Conservation (phyloP, 2,113 vertebrate species). For the Myiagra hebetior region DNA sequence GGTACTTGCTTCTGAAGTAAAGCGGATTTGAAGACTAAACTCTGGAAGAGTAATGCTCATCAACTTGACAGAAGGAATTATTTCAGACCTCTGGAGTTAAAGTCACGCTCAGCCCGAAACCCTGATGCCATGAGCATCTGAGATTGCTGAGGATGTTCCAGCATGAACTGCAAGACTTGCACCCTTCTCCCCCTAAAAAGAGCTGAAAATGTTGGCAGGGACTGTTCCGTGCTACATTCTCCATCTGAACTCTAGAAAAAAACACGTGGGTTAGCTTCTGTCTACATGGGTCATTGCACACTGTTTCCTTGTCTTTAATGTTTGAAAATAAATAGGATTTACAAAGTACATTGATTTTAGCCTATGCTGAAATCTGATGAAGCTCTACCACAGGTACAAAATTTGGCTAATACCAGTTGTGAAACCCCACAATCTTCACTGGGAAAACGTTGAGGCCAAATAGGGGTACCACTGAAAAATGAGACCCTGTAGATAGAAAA, state of each 20-base stretch:
- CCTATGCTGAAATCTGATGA: neutral
- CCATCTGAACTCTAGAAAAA: neutral
- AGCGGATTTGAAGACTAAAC: neutral
- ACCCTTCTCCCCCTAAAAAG: neutral
- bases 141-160: neutral
- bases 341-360: neutral
- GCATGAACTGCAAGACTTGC: neutral
- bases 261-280: rapidly evolving
- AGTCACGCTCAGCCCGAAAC: neutral
- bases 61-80: neutral
- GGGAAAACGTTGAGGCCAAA: neutral
- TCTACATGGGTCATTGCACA: neutral
- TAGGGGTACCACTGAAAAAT: neutral
- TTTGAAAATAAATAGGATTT: neutral
- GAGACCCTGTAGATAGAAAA: neutral
- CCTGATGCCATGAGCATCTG: neutral
- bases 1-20: neutral
- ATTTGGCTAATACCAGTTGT: neutral
- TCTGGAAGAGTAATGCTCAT: neutral
- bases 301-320: neutral
- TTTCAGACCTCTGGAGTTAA: neutral
- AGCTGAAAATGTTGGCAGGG: neutral
- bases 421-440: neutral
- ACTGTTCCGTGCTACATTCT: neutral
- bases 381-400: neutral